These are phyloP conservation scores for Tapirus indicus DNA, from an alignment of 2,797 vertebrate species.

Conservation along the genomic window DNA sequence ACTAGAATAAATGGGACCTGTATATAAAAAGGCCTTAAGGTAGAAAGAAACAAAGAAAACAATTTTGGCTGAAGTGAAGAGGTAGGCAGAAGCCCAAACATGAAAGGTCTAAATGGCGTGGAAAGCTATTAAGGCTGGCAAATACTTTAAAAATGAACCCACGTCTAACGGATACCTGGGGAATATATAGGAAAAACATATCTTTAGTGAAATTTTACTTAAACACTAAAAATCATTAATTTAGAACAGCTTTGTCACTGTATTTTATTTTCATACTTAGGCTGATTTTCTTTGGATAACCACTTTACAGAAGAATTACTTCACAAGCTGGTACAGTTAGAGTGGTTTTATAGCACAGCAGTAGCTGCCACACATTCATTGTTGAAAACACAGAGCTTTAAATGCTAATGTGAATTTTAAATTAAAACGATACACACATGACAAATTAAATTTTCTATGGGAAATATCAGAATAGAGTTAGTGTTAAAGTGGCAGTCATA, in stretches of 20 bases:
- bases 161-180: background rate
- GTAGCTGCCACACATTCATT: background rate
- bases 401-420: background rate
- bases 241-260: background rate
- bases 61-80: background rate
- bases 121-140: background rate
- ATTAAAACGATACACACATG: background rate
- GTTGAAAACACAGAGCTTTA: slow-evolving; percentile 7
- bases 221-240: slow-evolving; percentile 15
- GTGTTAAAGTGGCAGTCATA: background rate
- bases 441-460: slow-evolving; percentile 40
- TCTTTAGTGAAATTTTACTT: background rate
- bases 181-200: background rate
- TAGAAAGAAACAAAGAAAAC: background rate
- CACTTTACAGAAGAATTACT: background rate
- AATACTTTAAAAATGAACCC: background rate
- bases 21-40: background rate
- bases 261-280: background rate
- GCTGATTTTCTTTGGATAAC: background rate
- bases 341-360: background rate
- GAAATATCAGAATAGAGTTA: background rate
- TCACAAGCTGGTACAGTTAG: background rate
- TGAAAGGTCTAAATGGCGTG: background rate
- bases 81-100: background rate
- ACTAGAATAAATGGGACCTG: background rate